Evolutionary conservation across 2,113 vertebrate genomes (phyloP).

Genomic region (Aix galericulata): DNA sequence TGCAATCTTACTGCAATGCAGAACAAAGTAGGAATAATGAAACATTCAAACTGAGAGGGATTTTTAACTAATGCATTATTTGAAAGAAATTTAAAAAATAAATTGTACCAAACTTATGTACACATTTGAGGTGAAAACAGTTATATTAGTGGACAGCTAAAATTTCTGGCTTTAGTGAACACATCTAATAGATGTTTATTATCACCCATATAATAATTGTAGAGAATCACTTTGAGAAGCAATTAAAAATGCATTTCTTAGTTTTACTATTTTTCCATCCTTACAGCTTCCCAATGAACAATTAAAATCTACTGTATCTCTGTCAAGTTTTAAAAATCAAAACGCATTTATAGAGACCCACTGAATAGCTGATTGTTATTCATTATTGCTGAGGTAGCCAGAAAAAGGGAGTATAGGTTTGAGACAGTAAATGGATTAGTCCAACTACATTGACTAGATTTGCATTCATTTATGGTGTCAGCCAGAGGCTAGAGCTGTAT

Average conservation of each 20-base stretch:
- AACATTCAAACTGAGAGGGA: not conserved
- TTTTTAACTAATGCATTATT: not conserved
- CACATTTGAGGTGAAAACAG: not conserved
- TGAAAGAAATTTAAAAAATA: not conserved
- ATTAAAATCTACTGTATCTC: not conserved
- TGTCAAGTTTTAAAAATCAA: not conserved
- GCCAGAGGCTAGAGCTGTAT: constrained; percentile 19
- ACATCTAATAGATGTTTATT: not conserved
- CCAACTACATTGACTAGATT: not conserved
- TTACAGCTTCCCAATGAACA: not conserved
- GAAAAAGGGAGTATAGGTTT: not conserved
- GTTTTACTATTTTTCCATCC: not conserved
- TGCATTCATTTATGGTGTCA: constrained; percentile 43
- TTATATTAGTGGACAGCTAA: not conserved
- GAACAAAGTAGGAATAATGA: not conserved
- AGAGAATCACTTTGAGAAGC: not conserved
- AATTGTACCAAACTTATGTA: not conserved
- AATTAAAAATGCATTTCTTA: not conserved
- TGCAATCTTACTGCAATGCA: not conserved
- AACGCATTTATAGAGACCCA: not conserved
- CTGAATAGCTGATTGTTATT: constrained; percentile 2
- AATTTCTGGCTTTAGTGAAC: not conserved
- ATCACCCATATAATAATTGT: not conserved
- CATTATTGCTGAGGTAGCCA: not conserved
- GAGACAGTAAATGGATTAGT: constrained; percentile 41